These are phyloP conservation scores for Tragelaphus buxtoni DNA, from an alignment of 2,113 vertebrate genomes.

Conservation along the genomic window DNA sequence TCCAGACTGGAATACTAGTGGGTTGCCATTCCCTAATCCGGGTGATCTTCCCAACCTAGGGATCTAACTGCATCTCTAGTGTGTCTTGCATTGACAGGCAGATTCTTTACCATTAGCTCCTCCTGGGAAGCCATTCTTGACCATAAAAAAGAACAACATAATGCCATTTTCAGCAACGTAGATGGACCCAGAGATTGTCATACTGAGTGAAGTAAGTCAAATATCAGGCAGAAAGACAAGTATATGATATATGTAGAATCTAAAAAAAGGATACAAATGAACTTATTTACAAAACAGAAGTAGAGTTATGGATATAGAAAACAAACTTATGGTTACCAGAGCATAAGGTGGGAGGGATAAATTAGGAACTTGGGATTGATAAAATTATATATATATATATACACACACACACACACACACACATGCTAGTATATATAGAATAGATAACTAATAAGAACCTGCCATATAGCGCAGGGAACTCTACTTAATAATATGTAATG, in stretches of 20 bases:
- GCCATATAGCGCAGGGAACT: background rate
- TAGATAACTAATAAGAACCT: background rate
- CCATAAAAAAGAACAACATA: background rate
- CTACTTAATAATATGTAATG: background rate
- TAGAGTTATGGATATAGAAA: background rate
- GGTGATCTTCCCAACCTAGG: background rate
- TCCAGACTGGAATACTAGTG: background rate
- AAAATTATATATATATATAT: background rate
- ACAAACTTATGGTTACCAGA: background rate
- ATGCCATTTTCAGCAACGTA: background rate
- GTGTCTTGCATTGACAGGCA: background rate
- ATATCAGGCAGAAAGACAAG: background rate
- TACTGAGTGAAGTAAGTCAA: background rate
- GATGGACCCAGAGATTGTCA: background rate
- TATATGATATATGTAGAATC: background rate
- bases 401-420: too few relatives aligned
- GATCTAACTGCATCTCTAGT: background rate
- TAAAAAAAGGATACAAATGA: background rate
- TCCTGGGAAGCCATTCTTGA: background rate
- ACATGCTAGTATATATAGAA: background rate
- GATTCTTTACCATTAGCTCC: background rate
- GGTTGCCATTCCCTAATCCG: background rate
- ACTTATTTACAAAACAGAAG: background rate
- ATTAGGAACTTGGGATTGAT: background rate
- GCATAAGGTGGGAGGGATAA: background rate